Evolutionary conservation across 2,888 invertebrate genomes (phyloP), one percentile per base, ranked within the genome.

Genomic region (Stenolophus ochropezus): DNA sequence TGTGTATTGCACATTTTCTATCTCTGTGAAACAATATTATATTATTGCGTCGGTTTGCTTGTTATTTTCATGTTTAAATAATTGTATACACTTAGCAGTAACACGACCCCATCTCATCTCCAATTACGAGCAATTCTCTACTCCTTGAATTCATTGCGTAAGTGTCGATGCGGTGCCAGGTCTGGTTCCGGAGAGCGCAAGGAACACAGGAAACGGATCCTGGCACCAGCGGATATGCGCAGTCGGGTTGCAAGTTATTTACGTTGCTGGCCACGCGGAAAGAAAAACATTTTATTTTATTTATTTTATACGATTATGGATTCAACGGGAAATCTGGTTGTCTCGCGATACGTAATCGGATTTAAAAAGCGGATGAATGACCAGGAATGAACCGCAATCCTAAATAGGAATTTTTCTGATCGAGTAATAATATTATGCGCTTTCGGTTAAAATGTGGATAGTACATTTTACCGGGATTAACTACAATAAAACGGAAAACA

Each of bases 271-370:
- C 1, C 11, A 16, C 18, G 51, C 14, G 14, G 14, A 14, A 51
- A 18, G 51, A 51, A 18, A 18, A 56, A 56, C 56, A 56, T 56
- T 56, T 56, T 56, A 53, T 53, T 53, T 53, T 53, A 56, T 56
- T 56, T 56, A 56, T 56, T 56, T 21, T 56, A 21, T 20, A 21
- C 56, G 6, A 6, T 56, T 56, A 56, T 56, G 56, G 21, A 56
- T 56, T 56, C 18, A 2, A 56, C 3, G 18, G 6, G 2, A 21
- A 21, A 56, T 8, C 3, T 21, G 56, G 56, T 0, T 56, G 11
- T 8, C 3, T 8, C 20, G 18, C 20, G 56, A 11, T 49, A 20
- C 1, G 21, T 56, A 56, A 56, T 56, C 21, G 21, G 21, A 56
- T 56, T 56, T 56, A 56, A 56, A 18, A 8, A 56, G 4, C 20